Evolutionary conservation across 2,797 vertebrate genomes (phyloP).

Genomic region (Poecilia wingei): DNA sequence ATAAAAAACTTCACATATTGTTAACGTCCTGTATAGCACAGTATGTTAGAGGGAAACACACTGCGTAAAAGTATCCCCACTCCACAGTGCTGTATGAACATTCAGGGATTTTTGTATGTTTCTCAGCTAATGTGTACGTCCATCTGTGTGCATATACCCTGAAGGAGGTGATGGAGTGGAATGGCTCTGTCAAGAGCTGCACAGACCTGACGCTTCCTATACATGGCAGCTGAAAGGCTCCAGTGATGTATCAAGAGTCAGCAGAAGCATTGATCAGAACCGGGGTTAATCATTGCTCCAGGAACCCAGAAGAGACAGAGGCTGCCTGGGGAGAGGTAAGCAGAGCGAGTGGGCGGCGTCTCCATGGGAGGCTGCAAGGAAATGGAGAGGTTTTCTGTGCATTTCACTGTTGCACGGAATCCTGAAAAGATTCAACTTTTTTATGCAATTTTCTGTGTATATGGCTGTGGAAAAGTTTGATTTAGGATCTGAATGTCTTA

Average conservation of each 20-base stretch:
- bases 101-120: constrained; percentile 20
- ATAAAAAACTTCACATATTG: not conserved
- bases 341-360: constrained; percentile 70
- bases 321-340: constrained; percentile 72
- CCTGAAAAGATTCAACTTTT: not conserved
- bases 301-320: constrained; percentile 70
- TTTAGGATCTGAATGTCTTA: not conserved
- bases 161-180: constrained; percentile 71
- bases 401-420: constrained; percentile 28
- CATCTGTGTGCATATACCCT: constrained; percentile 12
- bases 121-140: constrained; percentile 26
- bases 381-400: constrained; percentile 53
- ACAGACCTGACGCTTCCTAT: constrained; percentile 83
- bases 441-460: not conserved
- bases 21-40: not conserved
- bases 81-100: not conserved
- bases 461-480: not conserved
- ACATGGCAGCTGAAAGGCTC: constrained; percentile 84
- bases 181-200: constrained; percentile 74
- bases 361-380: constrained; percentile 66
- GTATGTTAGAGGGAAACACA: too few relatives aligned
- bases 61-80: not conserved
- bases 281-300: constrained; percentile 85
- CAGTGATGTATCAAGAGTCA: constrained; percentile 84
- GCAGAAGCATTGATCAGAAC: constrained; percentile 86